phyloP scores from a whole-genome alignment of 2,888 invertebrate species.

The Onchidella celtica region DNA sequence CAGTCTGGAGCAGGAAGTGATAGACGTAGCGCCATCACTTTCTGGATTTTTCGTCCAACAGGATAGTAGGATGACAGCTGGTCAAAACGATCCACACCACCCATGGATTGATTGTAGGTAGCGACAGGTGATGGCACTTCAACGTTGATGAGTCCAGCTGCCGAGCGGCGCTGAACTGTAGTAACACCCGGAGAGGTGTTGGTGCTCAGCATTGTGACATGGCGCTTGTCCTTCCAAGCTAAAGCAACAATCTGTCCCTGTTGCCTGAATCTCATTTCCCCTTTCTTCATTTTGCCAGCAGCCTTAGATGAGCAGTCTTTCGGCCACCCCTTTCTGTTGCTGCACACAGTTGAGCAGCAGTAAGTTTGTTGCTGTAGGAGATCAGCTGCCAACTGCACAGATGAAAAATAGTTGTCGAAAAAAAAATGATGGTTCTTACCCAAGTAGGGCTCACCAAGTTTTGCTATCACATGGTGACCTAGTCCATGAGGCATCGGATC shows the following conservation, averaged over 20 bases:
- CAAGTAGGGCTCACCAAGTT: background rate
- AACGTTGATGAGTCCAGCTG: background rate
- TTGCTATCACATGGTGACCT: slow-evolving; percentile 21
- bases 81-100: slow-evolving; percentile 43
- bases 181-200: background rate
- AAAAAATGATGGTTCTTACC: slow-evolving; percentile 5
- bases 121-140: background rate
- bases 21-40: slow-evolving; percentile 50
- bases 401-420: slow-evolving; percentile 34
- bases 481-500: background rate
- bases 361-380: slow-evolving; percentile 34
- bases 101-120: slow-evolving; percentile 47
- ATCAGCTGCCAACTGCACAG: background rate
- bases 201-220: background rate
- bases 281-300: background rate
- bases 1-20: slow-evolving; percentile 41
- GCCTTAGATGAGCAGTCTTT: background rate
- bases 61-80: slow-evolving; percentile 47
- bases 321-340: slow-evolving; percentile 44
- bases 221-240: slow-evolving; percentile 34
- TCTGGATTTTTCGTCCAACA: slow-evolving; percentile 27
- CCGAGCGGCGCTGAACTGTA: background rate
- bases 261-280: background rate
- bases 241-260: slow-evolving; percentile 23
- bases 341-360: slow-evolving; percentile 33